Percentiles rank a stretch among this genome's conserved stretches.
Conservation (phyloP, 2,888 invertebrate species). For the Gnatocerus cornutus region DNA sequence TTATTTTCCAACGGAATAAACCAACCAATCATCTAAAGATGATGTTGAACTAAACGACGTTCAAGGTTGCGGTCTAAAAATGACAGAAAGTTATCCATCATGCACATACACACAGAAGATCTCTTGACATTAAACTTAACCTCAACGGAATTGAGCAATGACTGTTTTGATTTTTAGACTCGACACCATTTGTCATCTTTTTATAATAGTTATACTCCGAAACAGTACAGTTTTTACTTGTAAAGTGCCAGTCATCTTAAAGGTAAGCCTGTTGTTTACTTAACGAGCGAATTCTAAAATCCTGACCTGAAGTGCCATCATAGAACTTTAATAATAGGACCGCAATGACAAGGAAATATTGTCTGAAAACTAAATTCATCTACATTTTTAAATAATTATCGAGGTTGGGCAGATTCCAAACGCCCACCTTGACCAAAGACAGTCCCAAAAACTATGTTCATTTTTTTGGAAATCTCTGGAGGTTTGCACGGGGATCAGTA, state of each 20-base stretch:
- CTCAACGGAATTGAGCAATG: constrained; percentile 60
- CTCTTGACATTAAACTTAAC: constrained; percentile 60
- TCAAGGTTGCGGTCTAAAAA: constrained; percentile 56
- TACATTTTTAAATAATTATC: constrained; percentile 46
- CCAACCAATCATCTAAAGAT: constrained; percentile 23
- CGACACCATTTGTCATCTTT: constrained; percentile 61
- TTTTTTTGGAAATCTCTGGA: constrained; percentile 16
- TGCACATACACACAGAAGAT: constrained; percentile 49
- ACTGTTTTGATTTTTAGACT: constrained; percentile 62
- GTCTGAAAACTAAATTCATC: constrained; percentile 43
- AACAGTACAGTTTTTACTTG: constrained; percentile 42
- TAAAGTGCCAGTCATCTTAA: constrained; percentile 48
- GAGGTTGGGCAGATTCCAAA: constrained; percentile 29
- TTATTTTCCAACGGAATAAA: constrained; percentile 9
- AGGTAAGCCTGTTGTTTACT: constrained; percentile 48
- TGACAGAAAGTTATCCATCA: constrained; percentile 58
- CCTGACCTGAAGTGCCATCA: constrained; percentile 46
- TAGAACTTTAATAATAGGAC: constrained; percentile 45
- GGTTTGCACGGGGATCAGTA: constrained; percentile 6
- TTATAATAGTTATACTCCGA: constrained; percentile 47
- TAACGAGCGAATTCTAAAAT: constrained; percentile 50
- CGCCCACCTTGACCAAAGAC: constrained; percentile 22
- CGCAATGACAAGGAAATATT: constrained; percentile 40
- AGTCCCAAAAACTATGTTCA: background rate
- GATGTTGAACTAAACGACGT: constrained; percentile 48